phyloP scores from a whole-genome alignment of 2,113 vertebrate species.

The Pterocles burchelli region DNA sequence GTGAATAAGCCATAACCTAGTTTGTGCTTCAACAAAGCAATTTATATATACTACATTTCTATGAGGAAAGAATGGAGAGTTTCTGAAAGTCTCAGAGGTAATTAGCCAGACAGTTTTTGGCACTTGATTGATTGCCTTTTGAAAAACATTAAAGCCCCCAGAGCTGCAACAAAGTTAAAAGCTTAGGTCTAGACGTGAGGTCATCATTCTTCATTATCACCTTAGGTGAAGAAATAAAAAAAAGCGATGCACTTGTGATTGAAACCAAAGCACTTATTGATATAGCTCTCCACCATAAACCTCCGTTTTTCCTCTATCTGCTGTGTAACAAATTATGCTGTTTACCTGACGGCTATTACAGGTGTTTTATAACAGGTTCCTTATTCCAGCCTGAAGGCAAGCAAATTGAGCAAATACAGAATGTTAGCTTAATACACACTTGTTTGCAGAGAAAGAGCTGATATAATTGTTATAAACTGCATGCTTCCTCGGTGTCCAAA shows the following conservation, averaged over 20 bases:
- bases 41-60: conserved; percentile 54
- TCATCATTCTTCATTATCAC: conserved; percentile 72
- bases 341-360: not conserved
- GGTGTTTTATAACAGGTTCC: not conserved
- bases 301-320: not conserved
- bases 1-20: not conserved
- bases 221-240: conserved; percentile 44
- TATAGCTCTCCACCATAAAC: not conserved
- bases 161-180: conserved; percentile 70
- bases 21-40: not conserved
- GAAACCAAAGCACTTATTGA: conserved; percentile 56
- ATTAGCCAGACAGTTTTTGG: conserved; percentile 51
- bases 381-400: not conserved
- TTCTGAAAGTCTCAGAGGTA: conserved; percentile 51
- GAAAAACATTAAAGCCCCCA: conserved; percentile 54
- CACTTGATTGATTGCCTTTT: conserved; percentile 64
- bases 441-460: not conserved
- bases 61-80: conserved; percentile 6
- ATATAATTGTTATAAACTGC: not conserved
- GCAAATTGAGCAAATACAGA: not conserved
- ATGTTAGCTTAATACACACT: not conserved
- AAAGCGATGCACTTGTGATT: conserved; percentile 36
- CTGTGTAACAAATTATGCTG: conserved; percentile 14
- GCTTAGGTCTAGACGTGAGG: conserved; percentile 71
- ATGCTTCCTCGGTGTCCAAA: not conserved